These are phyloP conservation scores for Lasiommata megera DNA, from an alignment of 2,888 invertebrate species.

Conservation along the genomic window DNA sequence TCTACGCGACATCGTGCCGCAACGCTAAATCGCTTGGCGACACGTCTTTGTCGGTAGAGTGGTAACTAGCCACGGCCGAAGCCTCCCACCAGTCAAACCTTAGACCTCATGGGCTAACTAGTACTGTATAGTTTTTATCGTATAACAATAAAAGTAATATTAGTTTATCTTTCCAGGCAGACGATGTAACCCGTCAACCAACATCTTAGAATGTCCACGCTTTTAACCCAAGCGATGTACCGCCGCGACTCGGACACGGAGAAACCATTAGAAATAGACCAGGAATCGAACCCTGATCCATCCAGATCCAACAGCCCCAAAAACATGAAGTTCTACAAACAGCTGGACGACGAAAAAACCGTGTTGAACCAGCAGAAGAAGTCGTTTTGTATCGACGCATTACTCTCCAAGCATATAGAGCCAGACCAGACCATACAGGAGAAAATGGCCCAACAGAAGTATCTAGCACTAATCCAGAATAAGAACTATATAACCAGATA, in stretches of 20 bases:
- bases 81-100: no score
- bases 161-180: conserved; percentile 26
- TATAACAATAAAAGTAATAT: neutral
- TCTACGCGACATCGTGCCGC: no score
- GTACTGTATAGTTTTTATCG: no score
- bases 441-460: conserved; percentile 64
- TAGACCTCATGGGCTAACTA: no score
- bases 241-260: conserved; percentile 57
- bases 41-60: no score
- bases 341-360: conserved; percentile 61
- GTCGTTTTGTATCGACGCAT: conserved; percentile 95
- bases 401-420: conserved; percentile 83
- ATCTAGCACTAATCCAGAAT: conserved; percentile 61
- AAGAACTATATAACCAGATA: conserved; percentile 67
- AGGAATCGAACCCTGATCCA: conserved; percentile 54
- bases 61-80: no score
- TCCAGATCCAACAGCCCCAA: conserved; percentile 67
- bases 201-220: conserved; percentile 43
- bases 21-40: no score
- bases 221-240: conserved; percentile 52
- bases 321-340: conserved; percentile 62
- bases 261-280: conserved; percentile 63
- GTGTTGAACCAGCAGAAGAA: conserved; percentile 78
- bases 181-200: conserved; percentile 30
- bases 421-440: conserved; percentile 57